Percentiles rank a stretch among this genome's conserved stretches.
Conservation (phyloP, 2,797 vertebrate species). For the Hyperoplus immaculatus region DNA sequence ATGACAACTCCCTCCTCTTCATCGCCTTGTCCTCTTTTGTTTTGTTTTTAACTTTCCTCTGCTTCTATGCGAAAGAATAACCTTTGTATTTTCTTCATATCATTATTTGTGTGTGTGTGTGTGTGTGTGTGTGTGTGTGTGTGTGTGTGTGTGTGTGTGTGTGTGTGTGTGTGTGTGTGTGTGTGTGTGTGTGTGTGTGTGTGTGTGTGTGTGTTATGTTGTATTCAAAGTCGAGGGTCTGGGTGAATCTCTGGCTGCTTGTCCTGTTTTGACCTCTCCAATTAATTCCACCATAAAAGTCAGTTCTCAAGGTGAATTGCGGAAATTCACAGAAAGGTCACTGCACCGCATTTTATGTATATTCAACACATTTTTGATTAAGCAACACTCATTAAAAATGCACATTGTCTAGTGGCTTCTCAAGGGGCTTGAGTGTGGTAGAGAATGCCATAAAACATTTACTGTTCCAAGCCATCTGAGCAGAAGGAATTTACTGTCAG, state of each 20-base stretch:
- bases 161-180: neutral
- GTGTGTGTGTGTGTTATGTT: neutral
- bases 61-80: conserved; percentile 40
- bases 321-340: conserved; percentile 73
- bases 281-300: conserved; percentile 72
- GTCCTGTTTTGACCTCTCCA: conserved; percentile 66
- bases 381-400: conserved; percentile 75
- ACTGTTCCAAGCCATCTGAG: conserved; percentile 62
- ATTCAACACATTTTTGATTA: conserved; percentile 79
- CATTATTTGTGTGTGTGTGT: conserved; percentile 31
- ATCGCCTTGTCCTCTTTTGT: conserved; percentile 41
- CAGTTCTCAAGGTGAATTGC: conserved; percentile 74
- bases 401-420: conserved; percentile 64
- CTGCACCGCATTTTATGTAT: conserved; percentile 72
- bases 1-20: conserved; percentile 66
- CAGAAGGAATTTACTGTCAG: conserved; percentile 62
- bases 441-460: conserved; percentile 74
- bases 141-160: neutral
- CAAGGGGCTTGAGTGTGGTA: conserved; percentile 59
- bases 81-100: conserved; percentile 54
- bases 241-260: conserved; percentile 43
- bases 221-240: conserved; percentile 22
- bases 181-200: conserved; percentile 3
- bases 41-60: conserved; percentile 56
- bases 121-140: neutral